A percentile compares a stretch with the other conserved stretches of the same genome.
phyloP scores from a whole-genome alignment of 64 coral and sea anemone species.

The Astreopora myriophthalma region DNA sequence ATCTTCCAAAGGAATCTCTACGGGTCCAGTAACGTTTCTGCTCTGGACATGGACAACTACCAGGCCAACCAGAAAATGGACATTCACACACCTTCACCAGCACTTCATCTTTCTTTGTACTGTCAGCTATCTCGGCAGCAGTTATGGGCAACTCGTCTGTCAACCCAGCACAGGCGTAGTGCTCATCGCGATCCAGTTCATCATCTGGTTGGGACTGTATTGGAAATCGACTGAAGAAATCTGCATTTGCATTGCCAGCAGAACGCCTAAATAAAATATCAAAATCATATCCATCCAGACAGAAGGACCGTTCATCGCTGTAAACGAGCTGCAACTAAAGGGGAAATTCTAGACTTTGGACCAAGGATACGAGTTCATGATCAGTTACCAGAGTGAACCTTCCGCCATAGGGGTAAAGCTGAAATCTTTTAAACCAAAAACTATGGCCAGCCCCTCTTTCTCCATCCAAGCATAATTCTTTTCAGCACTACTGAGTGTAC shows the following conservation, averaged over 20 bases:
- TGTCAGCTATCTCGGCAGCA: background rate
- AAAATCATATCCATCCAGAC: background rate
- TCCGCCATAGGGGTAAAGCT: background rate
- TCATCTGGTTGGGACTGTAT: background rate
- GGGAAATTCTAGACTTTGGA: background rate
- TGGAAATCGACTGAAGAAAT: too few species aligned
- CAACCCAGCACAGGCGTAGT: background rate
- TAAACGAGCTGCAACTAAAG: background rate
- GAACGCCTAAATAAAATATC: background rate
- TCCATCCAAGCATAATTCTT: background rate
- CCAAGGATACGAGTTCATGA: background rate
- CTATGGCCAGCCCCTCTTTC: background rate
- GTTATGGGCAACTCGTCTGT: background rate
- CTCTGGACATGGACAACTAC: background rate
- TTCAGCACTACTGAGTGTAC: background rate
- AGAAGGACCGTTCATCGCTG: background rate
- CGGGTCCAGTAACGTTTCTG: background rate
- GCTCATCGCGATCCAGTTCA: background rate
- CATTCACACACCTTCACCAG: background rate
- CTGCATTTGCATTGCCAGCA: background rate
- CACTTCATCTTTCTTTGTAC: background rate
- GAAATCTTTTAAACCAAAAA: background rate
- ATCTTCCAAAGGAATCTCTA: background rate
- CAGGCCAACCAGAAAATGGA: background rate
- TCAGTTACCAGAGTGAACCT: slow-evolving; percentile 9